Conservation (phyloP, 2,888 invertebrate species). For the Phaonia tiefii region DNA sequence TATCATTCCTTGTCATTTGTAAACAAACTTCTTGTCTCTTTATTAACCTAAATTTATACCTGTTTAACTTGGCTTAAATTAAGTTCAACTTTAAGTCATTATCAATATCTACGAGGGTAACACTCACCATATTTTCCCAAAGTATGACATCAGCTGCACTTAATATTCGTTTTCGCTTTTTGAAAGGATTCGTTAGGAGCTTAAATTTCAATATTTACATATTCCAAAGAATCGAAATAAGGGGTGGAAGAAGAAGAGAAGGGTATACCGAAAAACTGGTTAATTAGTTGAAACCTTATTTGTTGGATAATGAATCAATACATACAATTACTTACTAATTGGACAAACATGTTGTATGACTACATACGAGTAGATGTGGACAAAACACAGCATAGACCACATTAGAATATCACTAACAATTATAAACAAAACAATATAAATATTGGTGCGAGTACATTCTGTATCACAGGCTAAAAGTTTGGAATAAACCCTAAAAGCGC, state of each 20-base stretch:
- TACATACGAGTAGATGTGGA: background rate
- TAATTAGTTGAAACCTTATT: slow-evolving; percentile 60
- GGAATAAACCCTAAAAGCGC: too few species aligned
- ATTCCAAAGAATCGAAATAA: slow-evolving; percentile 41
- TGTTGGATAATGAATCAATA: background rate
- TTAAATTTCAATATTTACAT: slow-evolving; percentile 36
- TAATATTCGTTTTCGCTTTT: slow-evolving; percentile 56
- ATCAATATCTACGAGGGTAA: too few species aligned
- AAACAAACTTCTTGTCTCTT: too few species aligned
- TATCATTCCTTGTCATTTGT: too few species aligned
- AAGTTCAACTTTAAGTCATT: too few species aligned
- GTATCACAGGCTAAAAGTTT: too few species aligned
- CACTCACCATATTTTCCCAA: slow-evolving; percentile 65
- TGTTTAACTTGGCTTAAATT: too few species aligned
- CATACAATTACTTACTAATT: slow-evolving; percentile 41
- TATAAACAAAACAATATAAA: too few species aligned
- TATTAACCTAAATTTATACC: too few species aligned
- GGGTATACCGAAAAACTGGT: slow-evolving; percentile 35
- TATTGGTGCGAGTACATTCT: too few species aligned
- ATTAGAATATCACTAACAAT: too few species aligned
- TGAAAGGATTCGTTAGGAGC: slow-evolving; percentile 58
- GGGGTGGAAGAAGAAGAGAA: slow-evolving; percentile 23
- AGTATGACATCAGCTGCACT: slow-evolving; percentile 48
- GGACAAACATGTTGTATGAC: slow-evolving; percentile 56
- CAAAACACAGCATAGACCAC: background rate